phyloP scores from a whole-genome alignment of 2,888 invertebrate species.

The Melolontha melolontha region DNA sequence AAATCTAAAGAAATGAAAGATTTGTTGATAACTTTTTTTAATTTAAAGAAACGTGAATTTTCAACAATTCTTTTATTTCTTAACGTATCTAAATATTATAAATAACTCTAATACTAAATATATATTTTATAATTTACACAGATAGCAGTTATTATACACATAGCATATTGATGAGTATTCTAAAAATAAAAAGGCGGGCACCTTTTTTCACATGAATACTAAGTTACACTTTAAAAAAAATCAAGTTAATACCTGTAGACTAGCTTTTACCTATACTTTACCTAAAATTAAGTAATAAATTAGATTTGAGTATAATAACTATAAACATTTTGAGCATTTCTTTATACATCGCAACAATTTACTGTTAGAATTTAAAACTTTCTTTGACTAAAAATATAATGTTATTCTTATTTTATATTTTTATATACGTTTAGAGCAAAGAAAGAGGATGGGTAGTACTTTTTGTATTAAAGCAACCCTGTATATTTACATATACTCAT shows the following conservation, averaged over 20 bases:
- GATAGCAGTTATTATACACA: constrained; percentile 20
- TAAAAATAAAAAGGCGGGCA: constrained; percentile 2
- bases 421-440: too few species aligned
- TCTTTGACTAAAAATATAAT: not conserved
- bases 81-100: constrained; percentile 9
- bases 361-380: constrained; percentile 14
- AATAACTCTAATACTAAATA: constrained; percentile 18
- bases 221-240: constrained; percentile 11
- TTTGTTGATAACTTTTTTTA: not conserved
- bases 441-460: not conserved
- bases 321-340: constrained; percentile 33
- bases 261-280: constrained; percentile 30
- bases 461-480: too few species aligned
- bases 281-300: constrained; percentile 33
- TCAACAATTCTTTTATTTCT: constrained; percentile 36
- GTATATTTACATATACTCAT: too few species aligned
- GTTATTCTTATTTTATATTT: too few species aligned
- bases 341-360: constrained; percentile 15
- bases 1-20: constrained; percentile 31
- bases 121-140: constrained; percentile 25
- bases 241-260: constrained; percentile 30
- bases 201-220: constrained; percentile 15
- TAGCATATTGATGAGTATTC: constrained; percentile 24
- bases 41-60: constrained; percentile 15
- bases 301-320: constrained; percentile 26